These are phyloP conservation scores for Pristionchus maxplancki DNA, from an alignment of 2,888 invertebrate genomes.

Conservation along the genomic window DNA sequence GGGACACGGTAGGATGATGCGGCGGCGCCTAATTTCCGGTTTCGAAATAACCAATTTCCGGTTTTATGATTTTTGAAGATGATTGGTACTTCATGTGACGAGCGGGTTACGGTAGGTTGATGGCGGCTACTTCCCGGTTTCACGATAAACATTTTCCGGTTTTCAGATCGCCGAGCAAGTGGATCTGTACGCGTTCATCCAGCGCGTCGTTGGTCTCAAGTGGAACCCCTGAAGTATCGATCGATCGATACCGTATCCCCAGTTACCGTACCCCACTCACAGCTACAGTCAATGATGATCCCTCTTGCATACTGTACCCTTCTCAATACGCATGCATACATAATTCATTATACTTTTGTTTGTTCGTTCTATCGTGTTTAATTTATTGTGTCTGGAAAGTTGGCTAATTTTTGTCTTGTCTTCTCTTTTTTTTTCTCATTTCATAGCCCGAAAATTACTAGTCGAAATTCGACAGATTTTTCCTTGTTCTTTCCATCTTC, in stretches of 20 bases:
- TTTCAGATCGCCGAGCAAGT: constrained; percentile 91
- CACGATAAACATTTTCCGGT: constrained; percentile 76
- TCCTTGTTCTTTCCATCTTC: neutral
- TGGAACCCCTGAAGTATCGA: constrained; percentile 79
- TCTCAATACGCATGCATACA: constrained; percentile 5
- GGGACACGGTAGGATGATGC: neutral
- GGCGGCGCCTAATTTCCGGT: neutral
- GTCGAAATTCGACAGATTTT: neutral
- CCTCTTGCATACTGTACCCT: constrained; percentile 9
- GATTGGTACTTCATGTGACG: neutral
- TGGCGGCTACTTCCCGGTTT: neutral
- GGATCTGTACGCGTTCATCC: constrained; percentile 90
- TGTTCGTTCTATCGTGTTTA: neutral
- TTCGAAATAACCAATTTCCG: neutral
- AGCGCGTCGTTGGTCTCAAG: constrained; percentile 85
- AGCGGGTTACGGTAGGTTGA: neutral
- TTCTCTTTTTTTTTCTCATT: neutral
- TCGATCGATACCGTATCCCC: constrained; percentile 16
- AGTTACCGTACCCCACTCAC: neutral
- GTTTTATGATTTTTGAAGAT: neutral
- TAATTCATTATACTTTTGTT: neutral
- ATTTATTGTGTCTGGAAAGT: neutral
- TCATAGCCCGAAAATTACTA: neutral
- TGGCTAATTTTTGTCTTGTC: neutral
- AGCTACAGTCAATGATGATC: neutral